Conservation (phyloP, 2,888 invertebrate genomes). For the Zaprionus lineosus region DNA sequence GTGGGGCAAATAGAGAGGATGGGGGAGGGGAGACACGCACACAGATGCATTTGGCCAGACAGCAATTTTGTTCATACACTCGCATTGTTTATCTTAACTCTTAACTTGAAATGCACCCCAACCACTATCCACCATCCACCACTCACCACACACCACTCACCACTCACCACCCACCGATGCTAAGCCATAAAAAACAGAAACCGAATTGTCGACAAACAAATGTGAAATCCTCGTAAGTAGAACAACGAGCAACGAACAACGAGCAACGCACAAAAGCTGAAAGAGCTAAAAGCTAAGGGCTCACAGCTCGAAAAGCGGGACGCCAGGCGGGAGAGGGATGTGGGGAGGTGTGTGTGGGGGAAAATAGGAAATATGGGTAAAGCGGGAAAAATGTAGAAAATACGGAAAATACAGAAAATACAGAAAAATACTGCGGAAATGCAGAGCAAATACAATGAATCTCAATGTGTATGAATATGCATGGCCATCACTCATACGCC, state of each 20-base stretch:
- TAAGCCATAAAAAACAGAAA: conserved; percentile 54
- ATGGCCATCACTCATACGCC: conserved; percentile 77
- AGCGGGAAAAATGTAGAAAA: too few relatives aligned
- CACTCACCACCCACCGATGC: neutral
- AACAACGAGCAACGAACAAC: conserved; percentile 63
- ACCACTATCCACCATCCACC: neutral
- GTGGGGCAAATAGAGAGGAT: too few relatives aligned
- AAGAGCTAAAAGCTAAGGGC: neutral
- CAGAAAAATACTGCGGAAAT: conserved; percentile 67
- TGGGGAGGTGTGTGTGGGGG: conserved; percentile 19
- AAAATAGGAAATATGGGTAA: too few relatives aligned
- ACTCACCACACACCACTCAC: neutral
- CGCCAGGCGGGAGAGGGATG: neutral
- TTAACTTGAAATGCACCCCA: too few relatives aligned
- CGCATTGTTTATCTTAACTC: conserved; percentile 34
- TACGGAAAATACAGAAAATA: conserved; percentile 28
- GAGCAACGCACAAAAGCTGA: conserved; percentile 56
- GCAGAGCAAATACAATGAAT: conserved; percentile 73
- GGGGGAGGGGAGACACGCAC: neutral
- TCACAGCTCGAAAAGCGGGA: neutral
- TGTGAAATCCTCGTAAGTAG: conserved; percentile 62
- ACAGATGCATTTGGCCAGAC: conserved; percentile 3
- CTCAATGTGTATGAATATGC: conserved; percentile 76
- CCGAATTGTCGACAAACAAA: conserved; percentile 38
- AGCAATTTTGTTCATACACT: neutral